These are phyloP conservation scores for Epizoanthus stellaris DNA, from an alignment of 92 coral and sea anemone species.

Conservation along the genomic window DNA sequence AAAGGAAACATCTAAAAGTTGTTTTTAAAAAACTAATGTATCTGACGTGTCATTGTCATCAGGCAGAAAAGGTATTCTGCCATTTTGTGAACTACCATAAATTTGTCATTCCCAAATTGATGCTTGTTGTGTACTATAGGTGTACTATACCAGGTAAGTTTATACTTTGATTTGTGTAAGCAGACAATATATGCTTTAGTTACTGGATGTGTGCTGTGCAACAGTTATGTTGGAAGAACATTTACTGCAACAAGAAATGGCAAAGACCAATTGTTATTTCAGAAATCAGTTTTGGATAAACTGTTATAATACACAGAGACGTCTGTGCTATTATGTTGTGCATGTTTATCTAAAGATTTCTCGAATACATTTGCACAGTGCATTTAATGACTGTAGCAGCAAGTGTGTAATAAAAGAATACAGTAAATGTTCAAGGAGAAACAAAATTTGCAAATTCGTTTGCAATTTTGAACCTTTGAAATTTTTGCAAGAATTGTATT, in stretches of 20 bases:
- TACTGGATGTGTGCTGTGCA: too few relatives aligned
- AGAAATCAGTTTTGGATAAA: constrained; percentile 27
- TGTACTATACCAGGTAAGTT: constrained; percentile 3
- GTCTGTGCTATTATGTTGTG: constrained; percentile 17
- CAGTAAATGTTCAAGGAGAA: not conserved
- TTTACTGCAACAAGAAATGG: too few relatives aligned
- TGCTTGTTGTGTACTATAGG: not conserved
- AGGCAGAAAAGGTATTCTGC: too few relatives aligned
- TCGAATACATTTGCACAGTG: not conserved
- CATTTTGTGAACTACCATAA: too few relatives aligned
- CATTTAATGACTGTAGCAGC: too few relatives aligned
- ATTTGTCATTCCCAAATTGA: too few relatives aligned
- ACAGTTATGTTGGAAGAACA: too few relatives aligned
- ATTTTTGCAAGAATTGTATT: not conserved
- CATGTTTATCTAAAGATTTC: constrained; percentile 22
- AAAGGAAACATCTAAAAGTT: too few relatives aligned
- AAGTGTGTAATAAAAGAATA: not conserved
- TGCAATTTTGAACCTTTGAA: constrained; percentile 12
- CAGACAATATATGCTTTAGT: not conserved
- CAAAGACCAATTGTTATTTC: not conserved
- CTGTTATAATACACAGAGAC: constrained; percentile 37
- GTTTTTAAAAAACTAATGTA: too few relatives aligned
- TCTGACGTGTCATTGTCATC: too few relatives aligned
- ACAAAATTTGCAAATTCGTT: not conserved
- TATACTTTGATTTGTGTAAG: not conserved